Conservation (phyloP, 2,113 vertebrate genomes). For the Spizaetus ornatus region DNA sequence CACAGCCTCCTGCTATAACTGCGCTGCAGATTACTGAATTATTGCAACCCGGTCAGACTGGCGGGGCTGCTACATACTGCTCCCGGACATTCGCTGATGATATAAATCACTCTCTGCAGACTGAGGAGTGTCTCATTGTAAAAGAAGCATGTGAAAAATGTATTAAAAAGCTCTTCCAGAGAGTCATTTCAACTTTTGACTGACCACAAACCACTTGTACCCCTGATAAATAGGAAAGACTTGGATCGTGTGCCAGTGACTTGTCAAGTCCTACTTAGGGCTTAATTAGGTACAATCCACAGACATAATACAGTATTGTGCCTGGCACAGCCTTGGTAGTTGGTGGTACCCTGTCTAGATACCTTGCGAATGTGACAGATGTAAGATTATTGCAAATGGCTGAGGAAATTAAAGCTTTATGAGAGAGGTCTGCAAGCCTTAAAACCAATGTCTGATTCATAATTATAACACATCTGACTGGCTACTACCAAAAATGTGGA, state of each 20-base stretch:
- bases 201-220: slow-evolving; percentile 60
- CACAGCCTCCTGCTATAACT: neutral
- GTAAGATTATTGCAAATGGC: neutral
- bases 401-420: slow-evolving; percentile 43
- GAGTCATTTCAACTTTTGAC: slow-evolving; percentile 25
- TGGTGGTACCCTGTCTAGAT: neutral
- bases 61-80: neutral
- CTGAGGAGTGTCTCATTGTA: neutral
- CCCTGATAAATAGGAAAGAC: slow-evolving; percentile 39
- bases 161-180: slow-evolving; percentile 23
- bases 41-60: neutral
- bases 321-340: slow-evolving; percentile 1
- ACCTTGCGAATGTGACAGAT: neutral
- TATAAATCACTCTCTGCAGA: slow-evolving; percentile 12
- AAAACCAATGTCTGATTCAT: slow-evolving; percentile 36
- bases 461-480: slow-evolving; percentile 20
- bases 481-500: slow-evolving; percentile 10
- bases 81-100: neutral
- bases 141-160: slow-evolving; percentile 39
- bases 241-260: slow-evolving; percentile 18
- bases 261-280: slow-evolving; percentile 45
- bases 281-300: slow-evolving; percentile 24
- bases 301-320: slow-evolving; percentile 23
- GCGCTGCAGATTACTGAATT: neutral
- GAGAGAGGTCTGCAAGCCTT: slow-evolving; percentile 22